Conservation (phyloP, 1,140 invertebrate species). For the Thalassaphorura encarpata region DNA sequence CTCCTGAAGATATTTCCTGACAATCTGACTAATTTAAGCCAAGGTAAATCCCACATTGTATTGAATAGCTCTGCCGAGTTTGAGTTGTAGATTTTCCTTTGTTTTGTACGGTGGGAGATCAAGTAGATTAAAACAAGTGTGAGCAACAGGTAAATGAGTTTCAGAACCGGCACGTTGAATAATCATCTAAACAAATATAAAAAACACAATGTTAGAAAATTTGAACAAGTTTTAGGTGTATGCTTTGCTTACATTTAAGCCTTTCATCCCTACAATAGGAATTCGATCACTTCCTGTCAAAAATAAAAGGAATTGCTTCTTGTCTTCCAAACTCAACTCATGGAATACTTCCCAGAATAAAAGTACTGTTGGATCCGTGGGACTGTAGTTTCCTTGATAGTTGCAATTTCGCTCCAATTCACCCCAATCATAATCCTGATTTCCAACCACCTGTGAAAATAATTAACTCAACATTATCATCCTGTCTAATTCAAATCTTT, state of each 20-base stretch:
- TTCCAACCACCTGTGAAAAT: too few species aligned
- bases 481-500: too few species aligned
- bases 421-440: conserved; percentile 85
- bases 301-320: conserved; percentile 90
- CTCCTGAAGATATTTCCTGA: too few species aligned
- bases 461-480: too few species aligned
- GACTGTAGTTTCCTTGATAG: conserved; percentile 79
- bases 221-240: too few species aligned
- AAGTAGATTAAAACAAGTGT: conserved; percentile 93
- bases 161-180: conserved; percentile 84
- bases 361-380: conserved; percentile 68
- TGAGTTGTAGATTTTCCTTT: conserved; percentile 72
- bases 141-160: conserved; percentile 82
- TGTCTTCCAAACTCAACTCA: conserved; percentile 67
- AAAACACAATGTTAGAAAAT: too few species aligned
- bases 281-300: conserved; percentile 93
- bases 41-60: conserved; percentile 91
- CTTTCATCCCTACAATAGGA: conserved; percentile 90
- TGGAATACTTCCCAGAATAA: conserved; percentile 95
- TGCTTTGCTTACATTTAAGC: conserved; percentile 70
- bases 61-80: conserved; percentile 83
- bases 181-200: conserved; percentile 51
- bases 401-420: conserved; percentile 67
- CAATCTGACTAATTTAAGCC: too few species aligned
- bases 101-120: conserved; percentile 85